Conservation (phyloP, 1,140 invertebrate genomes). For the Drosophila ambigua region DNA sequence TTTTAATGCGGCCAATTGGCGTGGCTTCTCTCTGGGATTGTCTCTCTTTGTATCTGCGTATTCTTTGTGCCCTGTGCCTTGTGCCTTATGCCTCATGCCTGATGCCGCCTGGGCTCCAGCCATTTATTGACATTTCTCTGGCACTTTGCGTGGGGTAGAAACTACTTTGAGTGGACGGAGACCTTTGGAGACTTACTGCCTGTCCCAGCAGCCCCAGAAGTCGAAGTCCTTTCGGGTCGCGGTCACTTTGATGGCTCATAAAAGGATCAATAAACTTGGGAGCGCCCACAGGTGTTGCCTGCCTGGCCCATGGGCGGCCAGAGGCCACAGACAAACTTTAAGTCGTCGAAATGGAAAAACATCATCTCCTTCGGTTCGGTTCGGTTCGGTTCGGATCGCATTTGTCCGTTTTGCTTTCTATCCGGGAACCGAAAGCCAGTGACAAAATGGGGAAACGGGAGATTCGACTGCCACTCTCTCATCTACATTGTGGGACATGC, state of each 20-base stretch:
- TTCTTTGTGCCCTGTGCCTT: slow-evolving; percentile 1
- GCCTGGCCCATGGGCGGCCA: background rate
- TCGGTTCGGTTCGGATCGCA: background rate
- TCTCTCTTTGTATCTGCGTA: slow-evolving; percentile 8
- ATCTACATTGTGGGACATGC: slow-evolving; percentile 10
- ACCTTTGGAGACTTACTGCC: slow-evolving; percentile 36
- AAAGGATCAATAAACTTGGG: slow-evolving; percentile 47
- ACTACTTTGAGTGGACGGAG: slow-evolving; percentile 32
- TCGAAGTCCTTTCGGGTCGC: too few relatives aligned
- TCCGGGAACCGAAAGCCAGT: background rate
- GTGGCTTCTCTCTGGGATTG: background rate
- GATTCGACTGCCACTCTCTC: slow-evolving; percentile 8
- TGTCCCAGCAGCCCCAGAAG: too few relatives aligned
- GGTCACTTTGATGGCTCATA: slow-evolving; percentile 40
- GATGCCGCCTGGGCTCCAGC: too few relatives aligned
- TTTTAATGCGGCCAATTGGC: slow-evolving; percentile 55
- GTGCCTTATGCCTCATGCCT: background rate
- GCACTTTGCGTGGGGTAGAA: slow-evolving; percentile 46
- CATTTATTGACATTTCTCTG: slow-evolving; percentile 57
- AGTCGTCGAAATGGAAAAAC: too few relatives aligned
- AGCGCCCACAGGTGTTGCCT: slow-evolving; percentile 41
- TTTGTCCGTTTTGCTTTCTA: slow-evolving; percentile 1
- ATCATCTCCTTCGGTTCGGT: too few relatives aligned
- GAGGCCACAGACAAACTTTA: background rate
- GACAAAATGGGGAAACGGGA: too few relatives aligned